Base-by-base conservation (phyloP, 2,113 vertebrate species). In the Macroglossus sobrinus region DNA sequence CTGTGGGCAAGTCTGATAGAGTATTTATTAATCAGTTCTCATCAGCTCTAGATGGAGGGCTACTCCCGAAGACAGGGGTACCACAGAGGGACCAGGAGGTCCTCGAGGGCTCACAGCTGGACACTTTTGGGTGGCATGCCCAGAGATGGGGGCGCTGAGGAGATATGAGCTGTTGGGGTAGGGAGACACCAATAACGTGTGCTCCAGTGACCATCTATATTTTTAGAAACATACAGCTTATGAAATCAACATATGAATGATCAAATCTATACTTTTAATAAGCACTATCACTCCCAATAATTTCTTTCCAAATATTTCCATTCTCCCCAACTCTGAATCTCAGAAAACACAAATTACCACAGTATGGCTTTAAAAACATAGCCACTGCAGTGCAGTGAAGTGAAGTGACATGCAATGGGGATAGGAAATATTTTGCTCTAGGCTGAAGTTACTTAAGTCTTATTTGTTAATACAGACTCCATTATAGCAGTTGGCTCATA, bases 391-490 rank as follows among this genome's bases (percentile, higher is more conserved):
- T 2, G 7, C 9, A 6, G 28, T 50, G 19, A n/a, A 61, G 1
- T 2, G 33, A 86, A 64, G n/a, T 59, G 7, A 18, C 28, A 15
- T 11, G 1, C 16, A 14, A 43, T 12, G 4, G 19, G 3, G 4
- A 6, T 15, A 6, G 28, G 35, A 26, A 33, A 66, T 33, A 33
- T 11, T 75, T 72, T 43, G 22, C 53, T 89, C 19, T 30, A 33
- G 66, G 59, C 45, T 81, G 50, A 81, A 86, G 40, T 81, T 74
- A 93, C 35, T 69, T 35, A 45, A 71, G 90, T 82, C 33, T 71
- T 78, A 28, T 76, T 57, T 8, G 35, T 28, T 66, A 66, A 76
- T 59, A n/a, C 40, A 59, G 26, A 45, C 14, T 43, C 35, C 66
- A 76, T 2, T 2, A 10, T 63, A 75, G 50, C 43, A 38, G 5